Evolutionary conservation across 2,888 invertebrate genomes (phyloP).

Genomic region (Deilephila porcellus): DNA sequence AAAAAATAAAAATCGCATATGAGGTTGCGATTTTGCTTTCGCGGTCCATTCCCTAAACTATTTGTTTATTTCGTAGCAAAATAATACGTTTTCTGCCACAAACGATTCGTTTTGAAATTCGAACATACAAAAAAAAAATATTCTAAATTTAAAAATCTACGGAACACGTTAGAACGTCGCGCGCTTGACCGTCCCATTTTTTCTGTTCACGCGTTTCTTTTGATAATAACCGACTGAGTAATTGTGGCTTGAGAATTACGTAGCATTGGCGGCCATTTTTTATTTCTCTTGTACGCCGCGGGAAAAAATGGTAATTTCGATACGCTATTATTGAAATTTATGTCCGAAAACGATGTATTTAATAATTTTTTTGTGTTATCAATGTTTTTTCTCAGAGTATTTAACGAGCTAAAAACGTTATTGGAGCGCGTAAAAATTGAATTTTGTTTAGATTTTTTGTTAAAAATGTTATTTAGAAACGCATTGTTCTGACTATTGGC

Average conservation of each 20-base stretch:
- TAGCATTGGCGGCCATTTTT: conserved; percentile 36
- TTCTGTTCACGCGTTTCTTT: conserved; percentile 33
- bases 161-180: conserved; percentile 28
- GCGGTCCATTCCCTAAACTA: too few relatives aligned
- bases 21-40: too few relatives aligned
- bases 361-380: conserved; percentile 4
- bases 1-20: too few relatives aligned
- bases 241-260: conserved; percentile 38
- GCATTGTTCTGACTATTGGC: neutral
- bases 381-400: neutral
- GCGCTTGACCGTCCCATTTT: conserved; percentile 40
- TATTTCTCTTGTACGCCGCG: conserved; percentile 6
- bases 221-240: conserved; percentile 40
- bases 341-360: conserved; percentile 18
- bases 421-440: neutral
- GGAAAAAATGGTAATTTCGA: conserved; percentile 26
- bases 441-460: neutral
- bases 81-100: too few relatives aligned
- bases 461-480: neutral
- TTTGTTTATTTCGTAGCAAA: too few relatives aligned
- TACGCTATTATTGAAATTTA: conserved; percentile 28
- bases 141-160: neutral
- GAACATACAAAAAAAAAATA: neutral
- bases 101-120: too few relatives aligned
- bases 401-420: conserved; percentile 4